A percentile compares a stretch with the other conserved stretches of the same genome.
Evolutionary conservation across 2,797 vertebrate genomes (phyloP).

Genomic region (Scomberomorus guttatus): DNA sequence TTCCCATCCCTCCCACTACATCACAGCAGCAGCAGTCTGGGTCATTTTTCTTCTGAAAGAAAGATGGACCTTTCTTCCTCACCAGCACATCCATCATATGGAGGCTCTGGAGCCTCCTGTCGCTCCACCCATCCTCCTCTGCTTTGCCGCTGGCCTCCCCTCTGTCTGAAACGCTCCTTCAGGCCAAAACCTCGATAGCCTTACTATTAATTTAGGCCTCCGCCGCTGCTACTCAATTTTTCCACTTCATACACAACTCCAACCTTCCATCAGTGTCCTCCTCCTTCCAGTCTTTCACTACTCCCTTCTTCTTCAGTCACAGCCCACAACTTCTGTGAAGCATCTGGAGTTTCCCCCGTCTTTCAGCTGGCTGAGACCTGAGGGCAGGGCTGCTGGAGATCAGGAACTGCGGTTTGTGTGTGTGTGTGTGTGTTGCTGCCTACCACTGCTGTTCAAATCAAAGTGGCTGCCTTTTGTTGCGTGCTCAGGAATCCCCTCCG

Average conservation of each 20-base stretch:
- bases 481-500: slow-evolving; percentile 75
- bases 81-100: slow-evolving; percentile 83
- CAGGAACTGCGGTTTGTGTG: slow-evolving; percentile 51
- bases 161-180: slow-evolving; percentile 31
- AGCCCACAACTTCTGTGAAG: slow-evolving; percentile 79
- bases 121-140: slow-evolving; percentile 50
- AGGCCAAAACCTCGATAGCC: slow-evolving; percentile 50
- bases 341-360: slow-evolving; percentile 78
- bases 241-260: slow-evolving; percentile 63
- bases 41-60: slow-evolving; percentile 77
- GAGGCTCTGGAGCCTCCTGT: slow-evolving; percentile 65
- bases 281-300: slow-evolving; percentile 47
- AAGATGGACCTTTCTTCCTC: slow-evolving; percentile 46
- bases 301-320: slow-evolving; percentile 53
- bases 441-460: slow-evolving; percentile 76
- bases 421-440: slow-evolving; percentile 36
- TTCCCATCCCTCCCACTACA: slow-evolving; percentile 58
- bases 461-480: slow-evolving; percentile 83
- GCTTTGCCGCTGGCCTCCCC: slow-evolving; percentile 46
- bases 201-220: slow-evolving; percentile 67
- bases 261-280: slow-evolving; percentile 64
- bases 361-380: slow-evolving; percentile 73
- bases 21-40: slow-evolving; percentile 69
- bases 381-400: slow-evolving; percentile 74
- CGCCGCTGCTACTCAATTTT: slow-evolving; percentile 59